Conservation (phyloP, 2,113 vertebrate genomes). For the Oncorhynchus tshawytscha region DNA sequence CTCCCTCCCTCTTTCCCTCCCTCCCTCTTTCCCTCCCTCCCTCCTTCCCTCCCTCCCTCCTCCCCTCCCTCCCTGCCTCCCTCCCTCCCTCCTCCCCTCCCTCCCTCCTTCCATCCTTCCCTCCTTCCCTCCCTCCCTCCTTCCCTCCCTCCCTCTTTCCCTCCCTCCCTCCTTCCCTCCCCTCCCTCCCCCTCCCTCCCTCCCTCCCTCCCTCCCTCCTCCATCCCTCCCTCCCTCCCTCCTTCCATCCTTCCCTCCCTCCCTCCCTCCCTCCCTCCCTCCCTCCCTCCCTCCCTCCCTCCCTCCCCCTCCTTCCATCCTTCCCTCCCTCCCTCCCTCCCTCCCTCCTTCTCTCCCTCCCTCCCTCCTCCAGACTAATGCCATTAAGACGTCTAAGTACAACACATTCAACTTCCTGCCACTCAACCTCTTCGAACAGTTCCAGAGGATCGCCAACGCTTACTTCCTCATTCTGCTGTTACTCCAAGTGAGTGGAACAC, state of each 20-base stretch:
- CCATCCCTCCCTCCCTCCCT: too few species aligned
- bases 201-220: not conserved
- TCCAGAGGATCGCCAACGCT: conserved; percentile 92
- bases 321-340: not conserved
- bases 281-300: not conserved
- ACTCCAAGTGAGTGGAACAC: conserved; percentile 80
- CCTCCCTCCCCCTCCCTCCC: conserved; percentile 1
- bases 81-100: not conserved
- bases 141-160: conserved; percentile 4
- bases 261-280: conserved; percentile 7
- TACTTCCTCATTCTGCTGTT: conserved; percentile 94
- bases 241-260: conserved; percentile 5
- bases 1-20: not conserved
- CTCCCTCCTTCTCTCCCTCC: conserved; percentile 4
- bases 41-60: not conserved
- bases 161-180: not conserved
- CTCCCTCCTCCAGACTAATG: conserved; percentile 77
- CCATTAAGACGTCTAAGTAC: conserved; percentile 94
- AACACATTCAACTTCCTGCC: conserved; percentile 89
- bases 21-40: conserved; percentile 7
- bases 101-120: too few species aligned
- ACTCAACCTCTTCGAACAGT: conserved; percentile 95
- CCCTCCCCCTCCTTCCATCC: too few species aligned
- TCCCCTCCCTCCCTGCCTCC: too few species aligned
- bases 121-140: conserved; percentile 5